Conservation (phyloP, 2,888 invertebrate species). For the Tenthredo distinguenda region DNA sequence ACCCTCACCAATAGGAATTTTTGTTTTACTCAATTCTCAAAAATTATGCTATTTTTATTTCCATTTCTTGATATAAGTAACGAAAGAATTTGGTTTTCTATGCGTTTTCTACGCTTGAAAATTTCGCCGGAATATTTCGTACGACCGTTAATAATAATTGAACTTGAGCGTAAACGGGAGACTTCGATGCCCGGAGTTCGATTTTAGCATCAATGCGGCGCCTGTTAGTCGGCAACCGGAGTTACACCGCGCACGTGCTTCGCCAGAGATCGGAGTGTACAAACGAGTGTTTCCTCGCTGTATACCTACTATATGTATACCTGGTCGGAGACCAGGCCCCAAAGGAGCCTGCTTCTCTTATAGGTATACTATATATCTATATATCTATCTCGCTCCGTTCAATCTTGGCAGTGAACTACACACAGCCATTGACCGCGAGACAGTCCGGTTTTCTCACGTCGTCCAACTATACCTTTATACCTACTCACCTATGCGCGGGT, state of each 20-base stretch:
- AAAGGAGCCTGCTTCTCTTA: slow-evolving; percentile 2
- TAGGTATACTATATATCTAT: background rate
- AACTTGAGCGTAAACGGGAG: background rate
- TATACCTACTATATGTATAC: background rate
- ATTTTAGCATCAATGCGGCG: background rate
- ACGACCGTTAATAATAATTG: no score
- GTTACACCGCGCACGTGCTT: slow-evolving; percentile 19
- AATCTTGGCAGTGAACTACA: slow-evolving; percentile 55
- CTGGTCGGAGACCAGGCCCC: background rate
- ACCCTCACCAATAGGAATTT: background rate
- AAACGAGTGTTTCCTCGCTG: background rate
- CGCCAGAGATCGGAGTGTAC: background rate
- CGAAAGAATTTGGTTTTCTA: no score
- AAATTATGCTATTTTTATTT: background rate
- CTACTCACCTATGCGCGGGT: background rate
- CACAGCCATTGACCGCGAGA: slow-evolving; percentile 54
- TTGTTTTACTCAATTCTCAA: no score
- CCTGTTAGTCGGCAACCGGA: background rate
- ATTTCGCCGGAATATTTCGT: no score
- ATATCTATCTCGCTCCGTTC: slow-evolving; percentile 53
- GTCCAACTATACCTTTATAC: slow-evolving; percentile 24
- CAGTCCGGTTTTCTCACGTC: slow-evolving; percentile 52
- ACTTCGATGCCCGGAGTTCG: background rate
- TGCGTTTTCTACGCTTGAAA: no score
- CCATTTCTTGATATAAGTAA: no score